Conservation (phyloP, 2,113 vertebrate species). For the Brevimyrus niger region DNA sequence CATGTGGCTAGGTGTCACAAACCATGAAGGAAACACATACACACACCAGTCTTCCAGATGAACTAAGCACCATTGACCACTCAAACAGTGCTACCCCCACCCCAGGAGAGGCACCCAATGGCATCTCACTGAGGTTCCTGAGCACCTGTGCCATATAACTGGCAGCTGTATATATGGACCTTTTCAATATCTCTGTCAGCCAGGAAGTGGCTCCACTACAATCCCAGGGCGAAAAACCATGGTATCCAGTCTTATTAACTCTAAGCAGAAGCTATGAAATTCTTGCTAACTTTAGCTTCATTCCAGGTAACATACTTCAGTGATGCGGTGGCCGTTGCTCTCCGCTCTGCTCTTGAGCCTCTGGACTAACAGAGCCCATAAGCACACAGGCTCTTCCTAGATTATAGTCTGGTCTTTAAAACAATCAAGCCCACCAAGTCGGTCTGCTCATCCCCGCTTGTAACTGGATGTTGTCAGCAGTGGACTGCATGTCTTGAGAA, state of each 20-base stretch:
- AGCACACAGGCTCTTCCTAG: neutral
- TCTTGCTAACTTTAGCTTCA: neutral
- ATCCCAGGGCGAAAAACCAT: neutral
- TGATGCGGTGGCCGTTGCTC: neutral
- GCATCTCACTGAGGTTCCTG: neutral
- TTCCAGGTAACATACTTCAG: neutral
- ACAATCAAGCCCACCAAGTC: neutral
- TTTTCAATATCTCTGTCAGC: neutral
- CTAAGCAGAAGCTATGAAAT: neutral
- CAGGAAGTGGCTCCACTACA: neutral
- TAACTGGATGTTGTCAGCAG: neutral
- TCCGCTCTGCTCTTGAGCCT: neutral
- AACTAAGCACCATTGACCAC: neutral
- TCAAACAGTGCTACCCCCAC: neutral
- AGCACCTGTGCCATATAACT: neutral
- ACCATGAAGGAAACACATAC: neutral
- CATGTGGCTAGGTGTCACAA: neutral
- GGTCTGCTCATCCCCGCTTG: neutral
- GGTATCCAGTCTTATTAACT: neutral
- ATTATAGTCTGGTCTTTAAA: neutral
- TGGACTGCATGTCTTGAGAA: neutral
- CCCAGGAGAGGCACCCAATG: neutral
- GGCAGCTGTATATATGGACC: neutral
- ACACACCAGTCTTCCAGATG: neutral
- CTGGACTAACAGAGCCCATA: neutral